Conservation (phyloP, 2,888 invertebrate genomes). For the Lasioglossum zephyrum region DNA sequence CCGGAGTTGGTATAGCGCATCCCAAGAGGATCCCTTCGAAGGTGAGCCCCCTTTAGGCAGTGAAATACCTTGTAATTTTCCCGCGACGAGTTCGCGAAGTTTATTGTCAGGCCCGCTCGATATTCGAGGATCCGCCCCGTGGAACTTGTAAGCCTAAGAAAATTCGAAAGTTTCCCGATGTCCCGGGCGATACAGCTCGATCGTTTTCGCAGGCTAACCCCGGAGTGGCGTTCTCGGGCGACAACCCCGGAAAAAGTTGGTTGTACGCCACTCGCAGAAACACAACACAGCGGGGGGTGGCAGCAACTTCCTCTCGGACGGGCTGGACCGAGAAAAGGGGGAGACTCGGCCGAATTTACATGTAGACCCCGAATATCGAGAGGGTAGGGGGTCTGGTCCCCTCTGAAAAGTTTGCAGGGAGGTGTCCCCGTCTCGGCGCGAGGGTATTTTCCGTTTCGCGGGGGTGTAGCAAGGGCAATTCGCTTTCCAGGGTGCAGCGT, state of each 20-base stretch:
- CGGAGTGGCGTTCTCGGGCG: background rate
- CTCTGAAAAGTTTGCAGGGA: slow-evolving; percentile 33
- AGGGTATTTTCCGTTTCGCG: slow-evolving; percentile 25
- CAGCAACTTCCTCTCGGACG: background rate
- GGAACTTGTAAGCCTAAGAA: background rate
- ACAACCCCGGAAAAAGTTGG: slow-evolving; percentile 8
- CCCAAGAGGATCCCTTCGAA: background rate
- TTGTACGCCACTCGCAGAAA: background rate
- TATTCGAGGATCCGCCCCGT: background rate
- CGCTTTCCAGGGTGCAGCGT: slow-evolving; percentile 30
- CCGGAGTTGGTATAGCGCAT: background rate
- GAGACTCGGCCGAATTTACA: slow-evolving; percentile 36
- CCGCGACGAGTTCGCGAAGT: background rate
- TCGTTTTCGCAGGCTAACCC: slow-evolving; percentile 16
- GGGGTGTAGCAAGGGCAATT: slow-evolving; percentile 28
- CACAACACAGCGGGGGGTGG: slow-evolving; percentile 7
- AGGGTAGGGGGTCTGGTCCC: slow-evolving; percentile 14
- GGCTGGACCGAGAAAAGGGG: background rate
- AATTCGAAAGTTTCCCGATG: slow-evolving; percentile 8
- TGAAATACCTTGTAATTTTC: background rate
- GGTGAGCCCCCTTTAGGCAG: background rate
- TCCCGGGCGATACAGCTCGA: background rate
- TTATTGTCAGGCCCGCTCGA: background rate
- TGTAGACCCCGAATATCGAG: slow-evolving; percentile 43
- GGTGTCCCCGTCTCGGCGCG: background rate